phyloP scores from a whole-genome alignment of 2,888 invertebrate genomes.

The Molorchus minor region DNA sequence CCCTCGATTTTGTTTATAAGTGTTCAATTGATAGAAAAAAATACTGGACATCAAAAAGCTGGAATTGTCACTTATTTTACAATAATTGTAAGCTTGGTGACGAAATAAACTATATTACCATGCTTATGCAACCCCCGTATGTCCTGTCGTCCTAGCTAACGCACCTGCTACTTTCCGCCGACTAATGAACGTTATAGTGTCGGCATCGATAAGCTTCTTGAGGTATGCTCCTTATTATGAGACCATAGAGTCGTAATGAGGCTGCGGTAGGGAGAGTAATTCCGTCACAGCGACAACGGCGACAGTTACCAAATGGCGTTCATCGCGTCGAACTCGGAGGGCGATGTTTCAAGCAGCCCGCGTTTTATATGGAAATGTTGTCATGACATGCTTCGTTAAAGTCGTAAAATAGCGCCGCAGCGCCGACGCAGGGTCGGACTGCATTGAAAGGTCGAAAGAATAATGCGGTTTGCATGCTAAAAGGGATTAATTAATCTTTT shows the following conservation, averaged over 20 bases:
- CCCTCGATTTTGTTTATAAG: too few relatives aligned
- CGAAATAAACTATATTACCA: too few relatives aligned
- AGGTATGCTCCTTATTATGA: conserved; percentile 4
- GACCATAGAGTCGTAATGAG: conserved; percentile 37
- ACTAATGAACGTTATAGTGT: too few relatives aligned
- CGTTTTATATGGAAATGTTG: conserved; percentile 55
- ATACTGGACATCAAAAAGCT: too few relatives aligned
- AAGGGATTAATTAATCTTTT: conserved; percentile 60
- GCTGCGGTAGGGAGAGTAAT: conserved; percentile 52
- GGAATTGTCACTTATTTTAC: too few relatives aligned
- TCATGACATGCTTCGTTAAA: conserved; percentile 62
- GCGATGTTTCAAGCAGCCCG: conserved; percentile 43
- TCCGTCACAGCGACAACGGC: conserved; percentile 43
- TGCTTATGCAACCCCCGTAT: too few relatives aligned
- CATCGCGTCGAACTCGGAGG: conserved; percentile 55
- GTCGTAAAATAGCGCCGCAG: conserved; percentile 60
- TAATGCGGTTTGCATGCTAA: conserved; percentile 61
- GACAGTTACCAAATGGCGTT: conserved; percentile 57
- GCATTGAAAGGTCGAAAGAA: conserved; percentile 59
- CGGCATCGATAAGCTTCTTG: conserved; percentile 3
- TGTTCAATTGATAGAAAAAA: too few relatives aligned
- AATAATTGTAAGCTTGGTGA: too few relatives aligned
- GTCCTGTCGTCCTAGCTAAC: too few relatives aligned
- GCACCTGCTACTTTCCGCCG: too few relatives aligned
- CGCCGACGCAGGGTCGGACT: conserved; percentile 58